Evolutionary conservation across 2,113 vertebrate genomes (phyloP), one percentile per base, ranked within the genome.

Genomic region (Stomatorhinus ivindoensis): DNA sequence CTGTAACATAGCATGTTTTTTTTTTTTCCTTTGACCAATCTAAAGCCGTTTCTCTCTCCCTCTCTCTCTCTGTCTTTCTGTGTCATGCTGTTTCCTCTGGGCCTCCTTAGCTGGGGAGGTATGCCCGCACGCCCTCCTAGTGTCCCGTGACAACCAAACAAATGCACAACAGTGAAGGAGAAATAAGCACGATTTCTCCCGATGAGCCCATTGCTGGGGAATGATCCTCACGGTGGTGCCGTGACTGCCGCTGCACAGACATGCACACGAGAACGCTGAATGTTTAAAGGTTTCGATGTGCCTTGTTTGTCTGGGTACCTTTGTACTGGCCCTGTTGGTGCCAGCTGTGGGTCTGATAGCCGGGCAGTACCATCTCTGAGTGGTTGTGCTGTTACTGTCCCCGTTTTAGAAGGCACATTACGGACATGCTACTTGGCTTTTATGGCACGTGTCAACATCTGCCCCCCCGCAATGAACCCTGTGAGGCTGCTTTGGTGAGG

Each of bases 61-160:
- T 44, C 13, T 46, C 19, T 83, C 13, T 84, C 1, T 84, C 21
- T 84, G 39, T 84, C 39, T 83, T 21, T 83, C 19, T 44, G 44
- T 44, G 17, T 83, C 19, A 19, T 83, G 17, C 39, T 11, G 21
- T n/a, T 87, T 87, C 48, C 50, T 19, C 50, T 55, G 85, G 85
- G n/a, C 2, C 13, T 2, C n/a, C 4, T 87, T 53, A 35, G 50
- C 50, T 10, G 3, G 50, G 50, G 48, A 53, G 47, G 85, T 39
- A 90, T 73, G 89, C 87, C 31, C 13, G 51, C 88, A 89, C 89
- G 89, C 89, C 82, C 85, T 92, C 85, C 89, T 73, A 90, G 91
- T 88, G 90, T 92, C 89, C 93, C 94, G 92, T 94, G 90, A 94
- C 93, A 94, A 95, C 94, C 91, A 93, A 95, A 93, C 94, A 95